Evolutionary conservation across 2,888 invertebrate genomes (phyloP), one percentile per base, ranked within the genome.

Genomic region (Cheilosia scutellata): DNA sequence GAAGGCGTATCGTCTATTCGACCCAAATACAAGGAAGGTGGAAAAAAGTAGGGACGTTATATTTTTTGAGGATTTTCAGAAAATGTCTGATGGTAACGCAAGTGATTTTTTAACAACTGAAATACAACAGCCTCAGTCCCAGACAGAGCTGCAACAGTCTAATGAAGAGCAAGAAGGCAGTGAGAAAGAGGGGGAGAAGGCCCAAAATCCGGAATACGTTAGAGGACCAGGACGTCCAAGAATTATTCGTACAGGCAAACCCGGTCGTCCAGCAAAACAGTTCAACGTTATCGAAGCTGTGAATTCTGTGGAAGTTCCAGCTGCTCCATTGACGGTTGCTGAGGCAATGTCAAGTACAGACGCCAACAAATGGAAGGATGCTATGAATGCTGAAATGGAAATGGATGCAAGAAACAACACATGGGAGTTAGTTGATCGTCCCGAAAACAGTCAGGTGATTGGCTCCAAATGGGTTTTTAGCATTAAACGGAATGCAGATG

Each of bases 401-500:
- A 42, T 42, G 42, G n/a, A 42, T 31, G 7, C 31, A 7, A 31
- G 7, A 7, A 31, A 31, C 31, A n/a, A n/a, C n/a, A 42, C 42
- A 9, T 42, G 42, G 42, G 42, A 13, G 11, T 42, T 42, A 11
- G n/a, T 42, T 42, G 42, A 11, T 11, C 5, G 42, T n/a, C 42
- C 42, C 42, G 42, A 42, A 42, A 42, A 42, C n/a, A 4, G 4
- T n/a, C 42, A 42, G 42, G 42, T 42, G n/a, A 4, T 66, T 9
- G 33, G 16, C 13, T 47, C 9, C 7, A 20, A 25, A 7, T 13
- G 55, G 0, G 5, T 42, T n/a, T 42, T 42, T n/a, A 42, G 13
- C n/a, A n/a, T 42, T 42, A 42, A 42, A 5, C 42, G 42, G 29
- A 5, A 42, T 58, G 4, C 5, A 77, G 13, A 71, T 71, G 86